Percentiles rank a stretch among this genome's conserved stretches.
Conservation (phyloP, 2,113 vertebrate genomes). For the Manacus vitellinus region DNA sequence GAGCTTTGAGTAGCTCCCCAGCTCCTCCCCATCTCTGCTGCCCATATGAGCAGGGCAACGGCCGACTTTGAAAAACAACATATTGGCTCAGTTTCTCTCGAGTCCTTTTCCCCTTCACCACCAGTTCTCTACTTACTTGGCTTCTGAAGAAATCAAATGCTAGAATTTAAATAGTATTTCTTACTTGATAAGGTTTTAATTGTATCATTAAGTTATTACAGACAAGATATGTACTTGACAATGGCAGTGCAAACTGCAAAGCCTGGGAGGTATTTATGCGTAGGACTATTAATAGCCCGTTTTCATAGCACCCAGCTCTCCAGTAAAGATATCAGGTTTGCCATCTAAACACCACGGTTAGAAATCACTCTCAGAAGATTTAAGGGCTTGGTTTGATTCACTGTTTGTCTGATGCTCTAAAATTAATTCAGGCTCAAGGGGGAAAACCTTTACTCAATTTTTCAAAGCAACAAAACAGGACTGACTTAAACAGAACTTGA, state of each 20-base stretch:
- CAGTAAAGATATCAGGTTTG: background rate
- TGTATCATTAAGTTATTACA: background rate
- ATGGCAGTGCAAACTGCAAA: background rate
- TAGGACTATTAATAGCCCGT: background rate
- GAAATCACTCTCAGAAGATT: background rate
- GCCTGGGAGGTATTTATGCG: rapidly evolving
- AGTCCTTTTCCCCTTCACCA: background rate
- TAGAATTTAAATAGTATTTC: background rate
- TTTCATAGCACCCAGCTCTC: background rate
- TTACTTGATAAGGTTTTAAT: background rate
- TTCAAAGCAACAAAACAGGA: background rate
- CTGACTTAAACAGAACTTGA: background rate
- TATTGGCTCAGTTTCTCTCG: background rate
- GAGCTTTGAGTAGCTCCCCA: background rate
- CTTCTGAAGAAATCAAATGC: background rate
- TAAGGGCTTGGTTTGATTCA: background rate
- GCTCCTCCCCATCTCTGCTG: background rate
- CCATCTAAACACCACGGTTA: background rate
- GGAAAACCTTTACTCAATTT: background rate
- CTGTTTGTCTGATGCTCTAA: background rate
- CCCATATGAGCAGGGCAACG: background rate
- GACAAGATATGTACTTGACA: background rate
- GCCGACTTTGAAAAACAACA: background rate
- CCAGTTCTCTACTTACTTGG: background rate
- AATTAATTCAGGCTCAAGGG: background rate